These are phyloP conservation scores for Nettapus auritus DNA, from an alignment of 2,113 vertebrate genomes.

Conservation along the genomic window DNA sequence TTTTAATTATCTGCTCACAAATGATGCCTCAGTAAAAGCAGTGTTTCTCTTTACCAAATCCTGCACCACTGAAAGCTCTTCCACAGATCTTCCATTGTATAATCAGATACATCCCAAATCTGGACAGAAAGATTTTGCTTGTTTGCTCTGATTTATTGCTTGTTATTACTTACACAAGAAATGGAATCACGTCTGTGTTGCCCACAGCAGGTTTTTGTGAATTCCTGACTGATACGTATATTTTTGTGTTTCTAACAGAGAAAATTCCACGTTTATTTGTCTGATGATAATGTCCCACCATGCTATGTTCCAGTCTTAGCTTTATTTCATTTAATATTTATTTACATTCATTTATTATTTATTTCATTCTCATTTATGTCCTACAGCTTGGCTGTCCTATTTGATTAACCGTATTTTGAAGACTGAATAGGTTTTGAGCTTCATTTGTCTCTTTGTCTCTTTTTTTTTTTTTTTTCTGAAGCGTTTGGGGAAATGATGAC, in stretches of 20 bases:
- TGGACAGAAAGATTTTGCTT: background rate
- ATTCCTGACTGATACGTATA: accelerated
- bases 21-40: background rate
- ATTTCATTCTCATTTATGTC: background rate
- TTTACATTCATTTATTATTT: no score
- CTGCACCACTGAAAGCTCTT: accelerated
- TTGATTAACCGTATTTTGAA: background rate
- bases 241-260: background rate
- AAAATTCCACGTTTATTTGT: background rate
- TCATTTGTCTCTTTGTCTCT: background rate
- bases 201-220: background rate
- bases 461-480: background rate
- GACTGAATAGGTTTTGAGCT: background rate
- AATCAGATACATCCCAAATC: background rate
- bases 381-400: accelerated
- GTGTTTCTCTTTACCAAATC: background rate
- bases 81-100: background rate
- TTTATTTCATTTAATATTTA: background rate
- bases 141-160: background rate
- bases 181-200: background rate
- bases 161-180: background rate
- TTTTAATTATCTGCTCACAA: background rate
- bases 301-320: background rate
- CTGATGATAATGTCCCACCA: background rate
- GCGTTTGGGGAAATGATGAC: no score